Conservation (phyloP, 2,888 invertebrate species). For the Phania funesta region DNA sequence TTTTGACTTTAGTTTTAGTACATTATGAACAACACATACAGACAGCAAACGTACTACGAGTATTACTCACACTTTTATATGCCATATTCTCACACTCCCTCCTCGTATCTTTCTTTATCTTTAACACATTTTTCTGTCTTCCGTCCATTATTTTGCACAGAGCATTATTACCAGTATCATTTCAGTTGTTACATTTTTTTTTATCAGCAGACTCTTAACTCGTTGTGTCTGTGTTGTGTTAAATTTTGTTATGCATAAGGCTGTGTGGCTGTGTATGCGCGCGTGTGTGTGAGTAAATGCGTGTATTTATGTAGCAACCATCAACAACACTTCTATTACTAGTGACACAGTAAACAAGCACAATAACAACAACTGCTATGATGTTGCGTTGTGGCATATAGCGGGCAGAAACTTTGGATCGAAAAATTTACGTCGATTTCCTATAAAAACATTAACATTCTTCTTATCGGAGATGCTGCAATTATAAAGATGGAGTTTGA, state of each 20-base stretch:
- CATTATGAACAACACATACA: conserved; percentile 40
- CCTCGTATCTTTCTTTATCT: background rate
- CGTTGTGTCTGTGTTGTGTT: background rate
- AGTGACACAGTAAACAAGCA: conserved; percentile 22
- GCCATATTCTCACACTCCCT: background rate
- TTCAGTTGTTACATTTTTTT: conserved; percentile 34
- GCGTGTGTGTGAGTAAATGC: background rate
- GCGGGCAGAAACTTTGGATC: too few relatives aligned
- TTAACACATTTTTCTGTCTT: conserved; percentile 19
- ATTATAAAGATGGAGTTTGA: too few relatives aligned
- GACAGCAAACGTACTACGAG: background rate
- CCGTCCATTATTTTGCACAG: conserved; percentile 44
- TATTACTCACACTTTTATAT: conserved; percentile 5
- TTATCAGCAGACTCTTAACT: conserved; percentile 11
- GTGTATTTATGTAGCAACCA: conserved; percentile 27
- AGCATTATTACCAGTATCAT: conserved; percentile 51
- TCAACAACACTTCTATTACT: conserved; percentile 60
- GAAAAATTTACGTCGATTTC: too few relatives aligned
- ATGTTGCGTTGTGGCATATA: background rate
- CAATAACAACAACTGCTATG: background rate
- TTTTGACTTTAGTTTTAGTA: conserved; percentile 69
- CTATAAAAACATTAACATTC: too few relatives aligned
- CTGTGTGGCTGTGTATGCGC: too few relatives aligned
- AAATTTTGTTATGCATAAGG: background rate
- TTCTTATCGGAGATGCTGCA: too few relatives aligned